These are phyloP conservation scores for Porites divaricata DNA, from an alignment of 92 coral and sea anemone species.

Conservation along the genomic window DNA sequence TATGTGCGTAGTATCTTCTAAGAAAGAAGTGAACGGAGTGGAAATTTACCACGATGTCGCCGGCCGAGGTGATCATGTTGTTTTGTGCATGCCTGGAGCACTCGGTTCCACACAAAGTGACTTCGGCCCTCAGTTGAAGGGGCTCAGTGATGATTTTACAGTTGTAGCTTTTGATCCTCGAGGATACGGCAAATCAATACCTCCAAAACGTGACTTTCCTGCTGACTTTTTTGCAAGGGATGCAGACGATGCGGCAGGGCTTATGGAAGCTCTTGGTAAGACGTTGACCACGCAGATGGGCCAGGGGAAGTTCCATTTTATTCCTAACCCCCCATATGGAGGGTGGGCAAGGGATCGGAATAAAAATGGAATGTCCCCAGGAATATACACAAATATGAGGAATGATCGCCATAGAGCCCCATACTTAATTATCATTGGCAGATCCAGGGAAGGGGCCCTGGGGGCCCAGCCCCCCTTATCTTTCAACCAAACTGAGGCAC, in stretches of 20 bases:
- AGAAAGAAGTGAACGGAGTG: constrained; percentile 82
- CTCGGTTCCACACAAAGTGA: constrained; percentile 93
- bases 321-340: too few species aligned
- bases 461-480: too few species aligned
- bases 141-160: constrained; percentile 77
- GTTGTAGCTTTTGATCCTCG: constrained; percentile 95
- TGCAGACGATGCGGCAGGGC: constrained; percentile 90
- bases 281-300: too few species aligned
- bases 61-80: constrained; percentile 69
- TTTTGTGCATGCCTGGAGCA: constrained; percentile 95
- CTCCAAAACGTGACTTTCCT: constrained; percentile 96
- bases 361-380: too few species aligned
- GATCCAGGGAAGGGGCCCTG: too few species aligned
- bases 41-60: constrained; percentile 85
- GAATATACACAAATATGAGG: too few species aligned
- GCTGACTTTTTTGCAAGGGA: constrained; percentile 87
- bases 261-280: constrained; percentile 86
- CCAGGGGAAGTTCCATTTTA: too few species aligned
- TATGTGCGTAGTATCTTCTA: constrained; percentile 61
- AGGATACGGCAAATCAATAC: constrained; percentile 97
- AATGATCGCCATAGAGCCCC: too few species aligned
- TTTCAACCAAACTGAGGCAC: too few species aligned
- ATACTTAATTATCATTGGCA: too few species aligned
- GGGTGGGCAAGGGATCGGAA: too few species aligned
- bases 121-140: constrained; percentile 93